Evolutionary conservation across 1,140 invertebrate species (phyloP).

Genomic region (Apocrypta bakeri): DNA sequence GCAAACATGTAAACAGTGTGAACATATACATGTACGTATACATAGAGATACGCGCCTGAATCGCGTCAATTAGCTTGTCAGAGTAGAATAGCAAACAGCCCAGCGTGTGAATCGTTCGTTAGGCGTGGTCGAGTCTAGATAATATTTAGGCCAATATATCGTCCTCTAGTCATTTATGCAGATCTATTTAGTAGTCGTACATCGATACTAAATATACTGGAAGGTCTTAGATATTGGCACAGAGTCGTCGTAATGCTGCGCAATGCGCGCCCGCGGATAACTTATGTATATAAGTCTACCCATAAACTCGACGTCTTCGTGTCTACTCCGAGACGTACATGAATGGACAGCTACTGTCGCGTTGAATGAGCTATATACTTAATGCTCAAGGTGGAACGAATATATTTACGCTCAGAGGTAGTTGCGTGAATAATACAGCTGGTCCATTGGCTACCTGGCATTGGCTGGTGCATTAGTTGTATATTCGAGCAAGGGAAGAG

Average conservation of each 20-base stretch:
- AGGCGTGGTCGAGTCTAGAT: not conserved
- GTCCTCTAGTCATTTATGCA: too few species aligned
- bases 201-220: not conserved
- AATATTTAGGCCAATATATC: slow-evolving; percentile 2
- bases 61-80: slow-evolving; percentile 4
- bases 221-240: slow-evolving; percentile 4
- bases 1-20: not conserved
- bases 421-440: not conserved
- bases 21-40: not conserved
- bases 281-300: not conserved
- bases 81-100: not conserved
- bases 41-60: too few species aligned
- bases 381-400: not conserved
- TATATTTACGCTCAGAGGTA: not conserved
- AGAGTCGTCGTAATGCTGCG: not conserved
- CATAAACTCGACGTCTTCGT: not conserved
- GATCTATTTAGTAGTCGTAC: not conserved
- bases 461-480: too few species aligned
- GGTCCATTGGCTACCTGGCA: too few species aligned
- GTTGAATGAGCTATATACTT: not conserved
- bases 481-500: too few species aligned
- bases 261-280: not conserved
- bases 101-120: slow-evolving; percentile 42
- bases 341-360: not conserved
- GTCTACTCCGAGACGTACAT: not conserved